Conservation (phyloP, 1,140 invertebrate genomes). For the Branchinecta lindahli region DNA sequence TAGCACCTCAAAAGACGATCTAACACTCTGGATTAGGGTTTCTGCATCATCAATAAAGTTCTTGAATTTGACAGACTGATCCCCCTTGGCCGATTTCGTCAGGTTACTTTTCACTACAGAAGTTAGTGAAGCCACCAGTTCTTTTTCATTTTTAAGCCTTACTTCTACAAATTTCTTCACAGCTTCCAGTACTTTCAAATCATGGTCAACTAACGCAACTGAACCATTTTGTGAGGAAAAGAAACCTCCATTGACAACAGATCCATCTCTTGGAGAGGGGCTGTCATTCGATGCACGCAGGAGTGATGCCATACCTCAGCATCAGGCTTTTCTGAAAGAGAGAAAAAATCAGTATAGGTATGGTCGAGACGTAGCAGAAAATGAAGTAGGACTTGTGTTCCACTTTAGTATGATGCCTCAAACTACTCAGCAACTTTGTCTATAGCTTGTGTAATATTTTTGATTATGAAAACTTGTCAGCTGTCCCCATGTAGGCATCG, state of each 20-base stretch:
- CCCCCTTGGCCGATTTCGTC: background rate
- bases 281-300: background rate
- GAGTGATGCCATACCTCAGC: background rate
- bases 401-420: no score
- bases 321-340: no score
- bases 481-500: no score
- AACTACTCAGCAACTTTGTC: no score
- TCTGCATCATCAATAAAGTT: constrained; percentile 6
- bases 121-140: background rate
- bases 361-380: no score
- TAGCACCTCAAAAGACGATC: background rate
- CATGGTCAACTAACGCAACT: background rate
- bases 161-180: background rate
- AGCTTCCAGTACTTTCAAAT: background rate
- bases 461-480: no score
- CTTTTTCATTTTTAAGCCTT: background rate
- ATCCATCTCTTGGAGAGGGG: background rate
- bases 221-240: background rate
- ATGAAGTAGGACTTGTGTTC: no score
- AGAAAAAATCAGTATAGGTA: no score
- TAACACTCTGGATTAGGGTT: background rate
- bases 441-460: no score
- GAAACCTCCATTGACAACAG: background rate
- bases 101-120: constrained; percentile 1
- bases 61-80: background rate